Evolutionary conservation across 2,113 vertebrate species (phyloP).

Genomic region (Tretioscincus oriximinensis): DNA sequence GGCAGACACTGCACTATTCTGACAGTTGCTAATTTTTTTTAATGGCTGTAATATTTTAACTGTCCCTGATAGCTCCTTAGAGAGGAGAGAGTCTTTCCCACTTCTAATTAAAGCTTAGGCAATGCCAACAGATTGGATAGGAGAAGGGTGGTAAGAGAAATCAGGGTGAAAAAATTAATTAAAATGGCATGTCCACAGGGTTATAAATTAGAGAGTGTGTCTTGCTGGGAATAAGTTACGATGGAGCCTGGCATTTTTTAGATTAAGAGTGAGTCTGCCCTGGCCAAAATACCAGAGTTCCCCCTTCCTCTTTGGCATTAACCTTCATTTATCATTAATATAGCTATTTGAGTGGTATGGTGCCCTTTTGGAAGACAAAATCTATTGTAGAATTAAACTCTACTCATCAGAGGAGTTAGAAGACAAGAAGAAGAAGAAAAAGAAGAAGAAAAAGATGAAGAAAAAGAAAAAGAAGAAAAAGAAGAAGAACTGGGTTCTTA

Average conservation of each 20-base stretch:
- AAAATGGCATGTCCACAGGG: conserved; percentile 67
- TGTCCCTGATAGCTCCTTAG: conserved; percentile 77
- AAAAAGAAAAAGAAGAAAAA: no score
- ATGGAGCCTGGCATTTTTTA: conserved; percentile 41
- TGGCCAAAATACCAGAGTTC: no score
- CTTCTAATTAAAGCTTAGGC: conserved; percentile 82
- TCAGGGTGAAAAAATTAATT: conserved; percentile 76
- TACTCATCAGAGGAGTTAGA: conserved; percentile 1
- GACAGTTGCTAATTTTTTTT: conserved; percentile 73
- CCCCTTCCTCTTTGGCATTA: no score
- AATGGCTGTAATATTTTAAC: conserved; percentile 84
- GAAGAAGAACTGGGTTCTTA: no score
- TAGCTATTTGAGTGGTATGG: no score
- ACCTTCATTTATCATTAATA: no score
- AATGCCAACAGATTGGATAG: conserved; percentile 75
- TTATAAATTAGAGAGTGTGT: conserved; percentile 67
- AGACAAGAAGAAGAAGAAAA: conserved; percentile 22
- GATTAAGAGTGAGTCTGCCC: background rate
- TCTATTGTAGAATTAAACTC: conserved; percentile 13
- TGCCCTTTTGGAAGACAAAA: no score
- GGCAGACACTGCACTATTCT: conserved; percentile 74
- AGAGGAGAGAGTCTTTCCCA: conserved; percentile 73
- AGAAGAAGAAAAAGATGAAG: no score
- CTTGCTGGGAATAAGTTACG: conserved; percentile 59
- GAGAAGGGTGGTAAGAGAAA: conserved; percentile 69